These are phyloP conservation scores for Platerodrilus igneus DNA, from an alignment of 2,888 invertebrate species.

Conservation along the genomic window DNA sequence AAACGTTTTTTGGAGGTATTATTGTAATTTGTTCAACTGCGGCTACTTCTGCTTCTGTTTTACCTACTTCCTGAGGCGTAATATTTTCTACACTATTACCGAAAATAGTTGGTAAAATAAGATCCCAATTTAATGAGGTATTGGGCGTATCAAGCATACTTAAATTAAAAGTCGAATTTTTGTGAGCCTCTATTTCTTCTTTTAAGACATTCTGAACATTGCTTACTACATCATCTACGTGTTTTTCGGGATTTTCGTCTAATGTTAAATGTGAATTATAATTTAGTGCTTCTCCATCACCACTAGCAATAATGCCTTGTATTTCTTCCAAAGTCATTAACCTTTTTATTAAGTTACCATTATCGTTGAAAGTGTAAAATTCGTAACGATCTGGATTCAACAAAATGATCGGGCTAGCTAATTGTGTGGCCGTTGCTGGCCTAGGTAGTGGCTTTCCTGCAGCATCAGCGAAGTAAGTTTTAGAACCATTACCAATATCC, in stretches of 20 bases:
- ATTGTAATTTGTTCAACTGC: constrained; percentile 37
- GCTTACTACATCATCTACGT: constrained; percentile 74
- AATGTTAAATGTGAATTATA: constrained; percentile 45
- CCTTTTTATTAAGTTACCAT: constrained; percentile 75
- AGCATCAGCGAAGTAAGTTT: constrained; percentile 64
- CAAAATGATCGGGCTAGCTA: constrained; percentile 75
- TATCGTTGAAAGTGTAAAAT: constrained; percentile 81
- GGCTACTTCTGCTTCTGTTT: constrained; percentile 39
- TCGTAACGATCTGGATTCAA: constrained; percentile 80
- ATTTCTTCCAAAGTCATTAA: constrained; percentile 83
- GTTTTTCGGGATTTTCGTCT: constrained; percentile 53
- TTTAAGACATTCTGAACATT: constrained; percentile 81
- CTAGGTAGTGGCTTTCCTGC: constrained; percentile 64
- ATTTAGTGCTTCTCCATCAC: constrained; percentile 63
- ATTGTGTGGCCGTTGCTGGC: constrained; percentile 58
- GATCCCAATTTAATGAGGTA: constrained; percentile 73
- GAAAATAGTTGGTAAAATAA: constrained; percentile 75
- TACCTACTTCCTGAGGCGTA: constrained; percentile 37
- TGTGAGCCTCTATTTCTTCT: constrained; percentile 65
- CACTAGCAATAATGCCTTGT: constrained; percentile 77
- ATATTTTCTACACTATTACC: constrained; percentile 51
- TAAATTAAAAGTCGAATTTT: constrained; percentile 44
- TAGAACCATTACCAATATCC: constrained; percentile 52
- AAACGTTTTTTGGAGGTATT: constrained; percentile 12
- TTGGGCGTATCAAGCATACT: constrained; percentile 65